Evolutionary conservation across 1,140 invertebrate genomes (phyloP).

Genomic region (Fopius arisanus): DNA sequence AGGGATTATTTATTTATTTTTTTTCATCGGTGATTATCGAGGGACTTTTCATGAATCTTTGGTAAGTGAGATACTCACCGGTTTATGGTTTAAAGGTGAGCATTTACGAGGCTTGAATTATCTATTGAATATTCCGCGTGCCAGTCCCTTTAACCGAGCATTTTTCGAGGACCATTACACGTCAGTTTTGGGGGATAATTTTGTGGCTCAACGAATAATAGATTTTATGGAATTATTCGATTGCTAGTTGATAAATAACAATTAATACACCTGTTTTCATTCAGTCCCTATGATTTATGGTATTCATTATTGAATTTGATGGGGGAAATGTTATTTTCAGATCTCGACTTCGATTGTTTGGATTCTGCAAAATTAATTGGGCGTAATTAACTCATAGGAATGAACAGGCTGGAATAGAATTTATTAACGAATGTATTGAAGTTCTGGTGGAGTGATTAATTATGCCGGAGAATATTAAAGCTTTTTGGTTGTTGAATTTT

Average conservation of each 20-base stretch:
- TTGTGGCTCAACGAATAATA: background rate
- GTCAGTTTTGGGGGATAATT: background rate
- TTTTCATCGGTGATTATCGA: background rate
- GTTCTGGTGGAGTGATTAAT: background rate
- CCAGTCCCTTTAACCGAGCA: background rate
- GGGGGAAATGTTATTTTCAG: no score
- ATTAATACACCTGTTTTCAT: background rate
- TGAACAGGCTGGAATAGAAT: no score
- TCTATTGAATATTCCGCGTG: background rate
- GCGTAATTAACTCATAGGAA: no score
- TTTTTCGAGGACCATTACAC: background rate
- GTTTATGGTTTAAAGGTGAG: background rate
- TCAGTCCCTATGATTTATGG: background rate
- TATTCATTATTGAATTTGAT: background rate
- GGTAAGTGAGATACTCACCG: background rate
- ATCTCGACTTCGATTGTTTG: no score
- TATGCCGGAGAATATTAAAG: background rate
- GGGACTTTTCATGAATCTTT: background rate
- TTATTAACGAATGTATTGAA: background rate
- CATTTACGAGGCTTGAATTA: background rate
- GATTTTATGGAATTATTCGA: background rate
- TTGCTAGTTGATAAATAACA: background rate
- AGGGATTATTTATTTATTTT: no score
- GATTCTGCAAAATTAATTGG: no score
- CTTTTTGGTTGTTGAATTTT: background rate